These are phyloP conservation scores for Campopleginae sp. DNA, from an alignment of 2,888 invertebrate genomes.

Conservation along the genomic window DNA sequence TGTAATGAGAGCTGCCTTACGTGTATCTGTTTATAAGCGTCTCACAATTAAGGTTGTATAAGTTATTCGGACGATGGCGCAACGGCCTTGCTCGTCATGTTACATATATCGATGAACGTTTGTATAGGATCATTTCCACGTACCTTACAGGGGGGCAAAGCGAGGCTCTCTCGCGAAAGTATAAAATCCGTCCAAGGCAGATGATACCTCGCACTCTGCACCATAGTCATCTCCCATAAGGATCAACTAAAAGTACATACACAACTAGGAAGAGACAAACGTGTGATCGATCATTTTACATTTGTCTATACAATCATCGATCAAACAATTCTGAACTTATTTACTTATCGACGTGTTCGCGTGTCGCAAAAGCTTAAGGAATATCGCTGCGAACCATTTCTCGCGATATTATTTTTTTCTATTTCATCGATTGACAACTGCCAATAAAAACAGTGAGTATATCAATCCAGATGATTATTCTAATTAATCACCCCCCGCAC, in stretches of 20 bases:
- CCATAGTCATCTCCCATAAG: constrained; percentile 77
- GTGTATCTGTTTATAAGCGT: constrained; percentile 24
- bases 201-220: constrained; percentile 80
- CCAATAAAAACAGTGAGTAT: constrained; percentile 8
- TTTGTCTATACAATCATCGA: neutral
- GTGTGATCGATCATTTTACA: constrained; percentile 13
- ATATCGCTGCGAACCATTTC: neutral
- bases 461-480: constrained; percentile 1
- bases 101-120: constrained; percentile 78
- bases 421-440: neutral
- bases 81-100: constrained; percentile 82
- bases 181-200: constrained; percentile 80
- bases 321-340: neutral
- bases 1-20: constrained; percentile 18
- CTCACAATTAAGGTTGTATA: constrained; percentile 67
- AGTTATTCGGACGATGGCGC: constrained; percentile 75
- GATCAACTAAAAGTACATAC: constrained; percentile 63
- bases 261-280: constrained; percentile 10
- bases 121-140: constrained; percentile 71
- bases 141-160: constrained; percentile 63
- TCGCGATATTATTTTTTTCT: neutral
- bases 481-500: neutral
- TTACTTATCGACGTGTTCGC: neutral
- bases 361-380: neutral
- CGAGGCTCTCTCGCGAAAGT: constrained; percentile 76